phyloP scores from a whole-genome alignment of 1,140 invertebrate genomes.

The Leucophenga varia region DNA sequence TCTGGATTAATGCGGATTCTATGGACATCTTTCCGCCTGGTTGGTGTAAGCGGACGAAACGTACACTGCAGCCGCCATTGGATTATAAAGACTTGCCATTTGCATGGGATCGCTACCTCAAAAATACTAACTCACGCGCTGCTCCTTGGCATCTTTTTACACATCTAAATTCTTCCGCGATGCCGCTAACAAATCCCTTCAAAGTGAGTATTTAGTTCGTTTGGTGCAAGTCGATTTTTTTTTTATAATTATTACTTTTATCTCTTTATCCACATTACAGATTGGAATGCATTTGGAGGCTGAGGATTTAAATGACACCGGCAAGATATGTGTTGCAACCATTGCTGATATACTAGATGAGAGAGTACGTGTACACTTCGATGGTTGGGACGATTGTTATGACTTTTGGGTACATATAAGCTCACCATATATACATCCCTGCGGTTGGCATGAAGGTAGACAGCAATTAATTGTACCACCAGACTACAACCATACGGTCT shows the following conservation, averaged over 20 bases:
- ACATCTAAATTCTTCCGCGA: conserved; percentile 52
- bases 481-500: conserved; percentile 65
- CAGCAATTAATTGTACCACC: conserved; percentile 80
- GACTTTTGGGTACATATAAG: conserved; percentile 91
- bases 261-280: conserved; percentile 56
- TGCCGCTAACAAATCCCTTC: conserved; percentile 28
- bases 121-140: conserved; percentile 71
- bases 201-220: conserved; percentile 48
- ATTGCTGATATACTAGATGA: conserved; percentile 82
- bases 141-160: conserved; percentile 79
- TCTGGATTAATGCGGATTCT: conserved; percentile 91
- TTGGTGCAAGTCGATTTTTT: conserved; percentile 59
- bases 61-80: conserved; percentile 74
- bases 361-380: conserved; percentile 88
- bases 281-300: conserved; percentile 94
- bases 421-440: conserved; percentile 90
- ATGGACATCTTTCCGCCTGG: conserved; percentile 88
- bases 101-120: conserved; percentile 83
- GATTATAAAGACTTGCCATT: conserved; percentile 68
- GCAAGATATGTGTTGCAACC: conserved; percentile 84
- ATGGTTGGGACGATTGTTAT: conserved; percentile 91
- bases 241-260: conserved; percentile 58
- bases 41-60: conserved; percentile 85
- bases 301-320: conserved; percentile 87
- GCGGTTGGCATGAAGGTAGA: conserved; percentile 88